These are phyloP conservation scores for Strigamia crassipes DNA, from an alignment of 2,888 invertebrate genomes.

Conservation along the genomic window DNA sequence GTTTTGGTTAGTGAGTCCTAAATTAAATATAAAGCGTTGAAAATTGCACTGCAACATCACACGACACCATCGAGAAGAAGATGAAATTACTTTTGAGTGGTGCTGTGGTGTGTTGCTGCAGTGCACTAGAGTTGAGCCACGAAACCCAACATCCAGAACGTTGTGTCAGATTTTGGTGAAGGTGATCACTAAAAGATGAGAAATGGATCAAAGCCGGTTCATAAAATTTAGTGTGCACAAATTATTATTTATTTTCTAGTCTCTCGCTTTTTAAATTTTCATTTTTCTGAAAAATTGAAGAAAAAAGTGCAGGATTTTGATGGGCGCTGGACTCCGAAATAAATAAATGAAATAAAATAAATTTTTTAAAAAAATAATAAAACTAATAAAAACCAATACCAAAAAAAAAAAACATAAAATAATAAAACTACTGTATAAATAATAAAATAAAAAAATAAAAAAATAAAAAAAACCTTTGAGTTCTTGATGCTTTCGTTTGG, in stretches of 20 bases:
- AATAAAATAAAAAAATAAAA: not conserved
- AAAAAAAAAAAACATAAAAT: too few species aligned
- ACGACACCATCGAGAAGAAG: not conserved
- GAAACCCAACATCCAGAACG: not conserved
- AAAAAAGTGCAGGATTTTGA: not conserved
- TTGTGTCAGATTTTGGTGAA: slow-evolving; percentile 7
- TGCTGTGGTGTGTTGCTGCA: slow-evolving; percentile 11
- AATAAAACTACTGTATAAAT: not conserved
- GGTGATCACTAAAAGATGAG: slow-evolving; percentile 17
- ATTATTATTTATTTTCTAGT: not conserved
- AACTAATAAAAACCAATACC: too few species aligned
- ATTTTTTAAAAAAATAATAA: not conserved
- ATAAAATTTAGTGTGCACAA: not conserved
- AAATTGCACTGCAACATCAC: slow-evolving; percentile 21
- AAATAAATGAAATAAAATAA: not conserved
- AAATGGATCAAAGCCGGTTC: not conserved
- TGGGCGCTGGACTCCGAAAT: not conserved
- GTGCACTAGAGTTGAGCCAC: slow-evolving; percentile 18
- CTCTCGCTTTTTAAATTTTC: not conserved
- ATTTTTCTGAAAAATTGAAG: not conserved
- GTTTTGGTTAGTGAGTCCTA: not conserved
- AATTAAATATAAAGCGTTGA: not conserved
- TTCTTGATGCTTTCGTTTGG: slow-evolving; percentile 32
- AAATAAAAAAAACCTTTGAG: slow-evolving; percentile 42
- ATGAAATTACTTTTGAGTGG: slow-evolving; percentile 13